A percentile compares a stretch with the other conserved stretches of the same genome.
Conservation (phyloP, 2,113 vertebrate species). For the Bubalus kerabau region DNA sequence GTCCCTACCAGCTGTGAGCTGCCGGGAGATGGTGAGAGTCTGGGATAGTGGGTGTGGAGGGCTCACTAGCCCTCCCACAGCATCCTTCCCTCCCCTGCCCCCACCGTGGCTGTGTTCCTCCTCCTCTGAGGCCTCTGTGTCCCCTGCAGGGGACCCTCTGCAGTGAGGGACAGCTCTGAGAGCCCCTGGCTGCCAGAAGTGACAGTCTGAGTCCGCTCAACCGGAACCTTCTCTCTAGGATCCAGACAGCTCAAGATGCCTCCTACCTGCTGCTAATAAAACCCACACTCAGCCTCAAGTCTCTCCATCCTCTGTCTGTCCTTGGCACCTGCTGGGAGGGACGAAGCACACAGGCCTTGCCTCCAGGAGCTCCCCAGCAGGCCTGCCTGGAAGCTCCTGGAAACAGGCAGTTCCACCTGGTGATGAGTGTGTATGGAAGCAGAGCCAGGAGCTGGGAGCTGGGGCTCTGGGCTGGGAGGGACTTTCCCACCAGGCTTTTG, state of each 20-base stretch:
- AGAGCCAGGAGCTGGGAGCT: not conserved
- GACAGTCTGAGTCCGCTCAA: not conserved
- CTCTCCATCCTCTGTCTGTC: not conserved
- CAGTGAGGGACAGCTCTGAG: not conserved
- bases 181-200: not conserved
- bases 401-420: not conserved
- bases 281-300: not conserved
- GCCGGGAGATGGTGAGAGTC: not conserved
- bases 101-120: accelerated
- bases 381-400: not conserved
- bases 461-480: not conserved
- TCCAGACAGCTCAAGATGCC: not conserved
- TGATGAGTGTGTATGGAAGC: not conserved
- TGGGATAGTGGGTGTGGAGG: accelerated
- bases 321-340: not conserved
- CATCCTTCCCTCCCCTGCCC: not conserved
- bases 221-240: not conserved
- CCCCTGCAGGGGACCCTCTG: not conserved
- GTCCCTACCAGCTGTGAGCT: not conserved
- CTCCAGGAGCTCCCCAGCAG: not conserved
- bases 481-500: no score
- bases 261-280: constrained; percentile 35
- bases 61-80: no score
- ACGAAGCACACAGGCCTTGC: not conserved
- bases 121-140: accelerated